Conservation (phyloP, 2,888 invertebrate species). For the Ephialtes manifestator region DNA sequence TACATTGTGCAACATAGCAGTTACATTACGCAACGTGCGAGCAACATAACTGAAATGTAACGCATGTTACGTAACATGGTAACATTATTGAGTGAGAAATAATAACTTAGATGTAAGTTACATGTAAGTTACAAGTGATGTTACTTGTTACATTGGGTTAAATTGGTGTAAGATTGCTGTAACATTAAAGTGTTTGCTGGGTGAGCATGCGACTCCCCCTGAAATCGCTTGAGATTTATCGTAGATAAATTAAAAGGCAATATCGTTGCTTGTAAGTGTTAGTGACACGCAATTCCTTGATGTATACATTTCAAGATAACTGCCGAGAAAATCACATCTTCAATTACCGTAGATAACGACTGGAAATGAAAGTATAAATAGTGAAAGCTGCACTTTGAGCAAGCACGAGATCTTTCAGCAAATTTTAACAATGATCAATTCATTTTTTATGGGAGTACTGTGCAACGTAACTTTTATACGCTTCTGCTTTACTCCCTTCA, state of each 20-base stretch:
- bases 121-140: no score
- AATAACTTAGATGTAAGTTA: no score
- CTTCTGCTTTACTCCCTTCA: constrained; percentile 32
- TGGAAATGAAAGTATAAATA: background rate
- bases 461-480: constrained; percentile 13
- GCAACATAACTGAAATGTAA: no score
- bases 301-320: background rate
- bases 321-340: background rate
- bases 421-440: constrained; percentile 29
- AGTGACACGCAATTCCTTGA: constrained; percentile 8
- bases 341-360: constrained; percentile 6
- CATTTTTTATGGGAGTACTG: constrained; percentile 31
- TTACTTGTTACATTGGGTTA: no score
- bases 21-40: no score
- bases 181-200: no score
- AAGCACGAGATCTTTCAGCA: constrained; percentile 21
- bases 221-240: background rate
- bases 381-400: constrained; percentile 8
- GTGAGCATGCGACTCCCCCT: no score
- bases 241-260: background rate
- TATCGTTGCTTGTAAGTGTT: background rate
- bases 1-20: no score
- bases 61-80: no score
- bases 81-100: no score
- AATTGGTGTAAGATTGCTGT: no score